A percentile compares a stretch with the other conserved stretches of the same genome.
phyloP scores from a whole-genome alignment of 64 coral and sea anemone genomes.

The Catalaphyllia jardinei region DNA sequence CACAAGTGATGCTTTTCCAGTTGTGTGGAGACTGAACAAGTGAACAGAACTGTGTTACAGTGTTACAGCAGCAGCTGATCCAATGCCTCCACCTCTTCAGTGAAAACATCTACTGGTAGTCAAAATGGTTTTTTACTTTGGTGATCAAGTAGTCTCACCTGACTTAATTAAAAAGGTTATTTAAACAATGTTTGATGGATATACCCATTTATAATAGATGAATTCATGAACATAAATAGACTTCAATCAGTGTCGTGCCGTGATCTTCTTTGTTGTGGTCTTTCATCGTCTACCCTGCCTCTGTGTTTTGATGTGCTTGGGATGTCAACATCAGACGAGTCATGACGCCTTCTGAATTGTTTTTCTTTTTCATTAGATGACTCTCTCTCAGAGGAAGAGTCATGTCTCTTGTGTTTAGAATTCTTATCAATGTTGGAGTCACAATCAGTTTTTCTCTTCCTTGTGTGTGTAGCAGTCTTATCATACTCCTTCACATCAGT shows the following conservation, averaged over 20 bases:
- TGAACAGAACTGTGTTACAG: neutral
- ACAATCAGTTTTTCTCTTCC: neutral
- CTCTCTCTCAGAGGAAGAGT: conserved; percentile 14
- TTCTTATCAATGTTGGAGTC: neutral
- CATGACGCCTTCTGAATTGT: conserved; percentile 17
- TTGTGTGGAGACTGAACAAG: conserved; percentile 17
- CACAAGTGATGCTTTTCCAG: conserved; percentile 7
- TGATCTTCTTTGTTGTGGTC: conserved; percentile 26
- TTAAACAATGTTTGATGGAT: no score
- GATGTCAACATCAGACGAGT: conserved; percentile 29
- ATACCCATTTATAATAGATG: neutral
- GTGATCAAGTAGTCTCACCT: no score
- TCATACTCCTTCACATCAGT: neutral
- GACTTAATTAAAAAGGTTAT: no score
- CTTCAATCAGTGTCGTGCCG: conserved; percentile 38
- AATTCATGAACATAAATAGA: neutral
- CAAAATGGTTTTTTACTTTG: no score
- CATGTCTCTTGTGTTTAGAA: conserved; percentile 22
- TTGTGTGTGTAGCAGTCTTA: neutral
- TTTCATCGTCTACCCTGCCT: neutral
- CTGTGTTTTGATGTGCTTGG: neutral
- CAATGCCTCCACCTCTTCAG: no score
- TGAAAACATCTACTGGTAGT: no score
- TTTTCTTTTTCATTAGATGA: conserved; percentile 24
- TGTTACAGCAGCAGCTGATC: no score